A percentile compares a stretch with the other conserved stretches of the same genome.
Evolutionary conservation across 2,113 vertebrate genomes (phyloP).

Genomic region (Gymnarchus niloticus): DNA sequence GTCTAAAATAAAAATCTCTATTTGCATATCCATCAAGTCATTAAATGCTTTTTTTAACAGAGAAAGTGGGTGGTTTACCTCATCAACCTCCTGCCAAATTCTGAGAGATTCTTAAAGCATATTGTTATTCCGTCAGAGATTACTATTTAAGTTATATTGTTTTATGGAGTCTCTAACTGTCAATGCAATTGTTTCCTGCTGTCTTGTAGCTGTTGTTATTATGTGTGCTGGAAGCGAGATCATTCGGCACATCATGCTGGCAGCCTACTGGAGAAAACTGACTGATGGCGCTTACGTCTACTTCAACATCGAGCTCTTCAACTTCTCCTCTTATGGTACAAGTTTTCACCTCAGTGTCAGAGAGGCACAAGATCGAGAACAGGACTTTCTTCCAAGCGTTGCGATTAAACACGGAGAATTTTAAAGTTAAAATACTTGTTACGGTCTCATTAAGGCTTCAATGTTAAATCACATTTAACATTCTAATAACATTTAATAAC

Average conservation of each 20-base stretch:
- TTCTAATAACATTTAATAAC: too few relatives aligned
- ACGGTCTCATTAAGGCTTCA: too few relatives aligned
- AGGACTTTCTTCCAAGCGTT: too few relatives aligned
- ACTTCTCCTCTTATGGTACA: slow-evolving; percentile 89
- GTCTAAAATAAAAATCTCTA: too few relatives aligned
- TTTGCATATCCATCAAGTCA: too few relatives aligned
- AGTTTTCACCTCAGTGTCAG: neutral
- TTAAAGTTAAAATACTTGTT: too few relatives aligned
- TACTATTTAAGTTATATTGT: neutral
- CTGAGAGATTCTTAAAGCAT: neutral
- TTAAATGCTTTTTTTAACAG: neutral
- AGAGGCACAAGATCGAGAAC: neutral
- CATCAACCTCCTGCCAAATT: neutral
- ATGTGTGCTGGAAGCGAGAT: slow-evolving; percentile 84
- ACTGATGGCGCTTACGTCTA: slow-evolving; percentile 82
- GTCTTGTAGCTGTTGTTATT: slow-evolving; percentile 75
- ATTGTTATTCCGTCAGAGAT: neutral
- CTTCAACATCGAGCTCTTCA: slow-evolving; percentile 97
- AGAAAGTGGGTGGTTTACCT: neutral
- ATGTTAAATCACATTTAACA: too few relatives aligned
- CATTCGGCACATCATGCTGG: slow-evolving; percentile 86
- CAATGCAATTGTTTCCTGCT: slow-evolving; percentile 18
- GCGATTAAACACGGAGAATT: too few relatives aligned
- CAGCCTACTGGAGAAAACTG: slow-evolving; percentile 77
- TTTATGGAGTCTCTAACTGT: neutral